Evolutionary conservation across 2,888 invertebrate species (phyloP), one percentile per base, ranked within the genome.

Genomic region (Lasioglossum lativentre): DNA sequence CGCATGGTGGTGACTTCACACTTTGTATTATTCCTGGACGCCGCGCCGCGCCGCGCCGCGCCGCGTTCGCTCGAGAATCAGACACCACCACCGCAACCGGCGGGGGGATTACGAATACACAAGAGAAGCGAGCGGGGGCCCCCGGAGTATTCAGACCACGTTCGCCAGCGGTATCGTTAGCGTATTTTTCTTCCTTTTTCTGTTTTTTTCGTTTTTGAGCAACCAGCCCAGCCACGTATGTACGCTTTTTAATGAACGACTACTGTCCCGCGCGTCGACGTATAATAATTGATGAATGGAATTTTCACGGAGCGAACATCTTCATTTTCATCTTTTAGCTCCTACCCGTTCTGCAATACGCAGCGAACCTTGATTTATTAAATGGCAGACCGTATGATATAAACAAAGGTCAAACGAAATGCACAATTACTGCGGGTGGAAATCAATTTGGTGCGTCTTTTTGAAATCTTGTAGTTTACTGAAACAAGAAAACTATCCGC

Each of bases 21-120:
- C 93, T 94, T 94, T 93, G 91, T 93, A 94, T 94, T 94, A 93
- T 94, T 90, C 88, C 87, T 86, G 84, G 89, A 91, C 90, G 72
- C 86, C 85, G 78, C 80, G 87, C 34, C 34, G 34, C 90, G 72
- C 86, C 85, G 78, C 80, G 87, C 34, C 34, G 34, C 34, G 34
- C 34, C 85, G 78, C 80, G 87, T 89, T 89, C 88, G 86, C 73
- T 84, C 59, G 82, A 79, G 91, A 92, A 91, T 90, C 90, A 80
- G 83, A 70, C 82, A 84, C 76, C 34, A 34, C 34, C 34, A 34
- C 34, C 34, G 34, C 34, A 34, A 1, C 80, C 82, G 83, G 80
- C 80, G 83, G 83, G 80, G 87, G 91, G 90, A 92, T 92, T 91
- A 91, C 90, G 88, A 90, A 92, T 88, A 91, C 90, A 90, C 74